phyloP scores from a whole-genome alignment of 2,113 vertebrate genomes.

The Callithrix jacchus region DNA sequence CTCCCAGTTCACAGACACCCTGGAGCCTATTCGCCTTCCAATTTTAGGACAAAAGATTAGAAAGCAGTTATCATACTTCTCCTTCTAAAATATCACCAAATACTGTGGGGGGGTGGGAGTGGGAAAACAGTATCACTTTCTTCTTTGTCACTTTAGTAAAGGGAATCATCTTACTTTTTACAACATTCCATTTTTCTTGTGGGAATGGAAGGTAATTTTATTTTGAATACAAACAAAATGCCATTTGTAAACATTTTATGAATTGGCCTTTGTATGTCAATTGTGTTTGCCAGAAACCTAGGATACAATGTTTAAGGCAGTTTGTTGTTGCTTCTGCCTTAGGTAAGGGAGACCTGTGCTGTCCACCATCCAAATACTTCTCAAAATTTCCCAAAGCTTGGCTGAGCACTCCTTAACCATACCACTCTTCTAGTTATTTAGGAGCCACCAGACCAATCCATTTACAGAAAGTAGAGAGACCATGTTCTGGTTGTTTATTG shows the following conservation, averaged over 20 bases:
- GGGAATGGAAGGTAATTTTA: conserved; percentile 19
- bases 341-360: not conserved
- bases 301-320: not conserved
- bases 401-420: not conserved
- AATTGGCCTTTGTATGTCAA: not conserved
- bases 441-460: not conserved
- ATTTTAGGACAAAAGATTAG: not conserved
- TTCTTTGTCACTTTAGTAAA: conserved; percentile 4
- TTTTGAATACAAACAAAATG: conserved; percentile 33
- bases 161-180: conserved; percentile 30
- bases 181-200: not conserved
- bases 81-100: not conserved
- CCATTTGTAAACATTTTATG: not conserved
- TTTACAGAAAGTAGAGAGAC: not conserved
- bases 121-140: conserved; percentile 2
- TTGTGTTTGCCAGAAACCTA: not conserved
- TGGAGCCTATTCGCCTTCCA: not conserved
- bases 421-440: not conserved
- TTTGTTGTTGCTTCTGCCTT: not conserved
- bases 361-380: not conserved
- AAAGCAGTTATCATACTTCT: not conserved
- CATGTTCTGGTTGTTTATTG: not conserved
- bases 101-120: not conserved
- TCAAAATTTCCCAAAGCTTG: not conserved
- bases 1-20: not conserved